phyloP scores from a whole-genome alignment of 2,888 invertebrate genomes.

The Falcaria lacertinaria region DNA sequence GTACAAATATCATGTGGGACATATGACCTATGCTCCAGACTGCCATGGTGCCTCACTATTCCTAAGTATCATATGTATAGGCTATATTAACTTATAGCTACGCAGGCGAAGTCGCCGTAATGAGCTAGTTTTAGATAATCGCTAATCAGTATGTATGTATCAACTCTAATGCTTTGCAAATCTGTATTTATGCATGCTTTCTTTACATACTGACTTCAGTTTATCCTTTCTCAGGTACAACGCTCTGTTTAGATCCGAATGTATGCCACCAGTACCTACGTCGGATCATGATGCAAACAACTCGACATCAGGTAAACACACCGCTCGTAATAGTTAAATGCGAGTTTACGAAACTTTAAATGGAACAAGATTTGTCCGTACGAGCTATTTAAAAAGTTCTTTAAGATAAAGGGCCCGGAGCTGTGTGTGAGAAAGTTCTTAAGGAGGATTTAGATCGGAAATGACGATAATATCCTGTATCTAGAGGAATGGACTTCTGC shows the following conservation, averaged over 20 bases:
- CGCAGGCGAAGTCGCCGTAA: no score
- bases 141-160: no score
- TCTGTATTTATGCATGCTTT: background rate
- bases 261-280: conserved; percentile 22
- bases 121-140: no score
- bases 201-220: background rate
- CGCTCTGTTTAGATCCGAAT: conserved; percentile 30
- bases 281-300: conserved; percentile 22
- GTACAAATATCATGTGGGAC: no score
- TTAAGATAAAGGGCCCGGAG: background rate
- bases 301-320: conserved; percentile 30
- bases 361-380: conserved; percentile 7
- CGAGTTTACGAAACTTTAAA: conserved; percentile 29
- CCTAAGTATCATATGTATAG: no score
- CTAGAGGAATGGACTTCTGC: background rate
- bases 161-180: no score
- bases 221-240: background rate
- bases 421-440: background rate
- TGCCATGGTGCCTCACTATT: no score
- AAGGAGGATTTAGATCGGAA: background rate
- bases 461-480: background rate
- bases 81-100: no score
- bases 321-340: conserved; percentile 13
- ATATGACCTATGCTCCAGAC: no score
- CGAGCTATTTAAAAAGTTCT: background rate